Conservation (phyloP, 2,113 vertebrate species). For the Copsychus sechellarum region DNA sequence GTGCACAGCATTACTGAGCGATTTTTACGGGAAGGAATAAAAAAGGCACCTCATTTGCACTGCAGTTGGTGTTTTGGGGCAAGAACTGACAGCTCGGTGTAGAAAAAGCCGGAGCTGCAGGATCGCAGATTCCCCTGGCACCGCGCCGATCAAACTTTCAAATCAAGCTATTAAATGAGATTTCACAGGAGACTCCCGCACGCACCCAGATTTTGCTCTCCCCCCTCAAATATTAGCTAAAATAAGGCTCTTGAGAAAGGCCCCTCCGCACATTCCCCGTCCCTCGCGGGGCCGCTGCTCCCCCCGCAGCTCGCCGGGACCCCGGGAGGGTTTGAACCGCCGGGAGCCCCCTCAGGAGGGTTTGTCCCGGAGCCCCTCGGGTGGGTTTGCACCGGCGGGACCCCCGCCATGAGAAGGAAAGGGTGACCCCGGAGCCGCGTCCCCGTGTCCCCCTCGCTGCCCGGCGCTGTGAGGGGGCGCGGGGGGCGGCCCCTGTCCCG, state of each 20-base stretch:
- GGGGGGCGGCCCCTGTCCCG: background rate
- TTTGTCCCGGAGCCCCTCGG: background rate
- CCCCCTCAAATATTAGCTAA: rapidly evolving
- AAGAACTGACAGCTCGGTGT: background rate
- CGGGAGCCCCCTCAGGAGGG: background rate
- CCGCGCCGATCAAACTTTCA: background rate
- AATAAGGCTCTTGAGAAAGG: background rate
- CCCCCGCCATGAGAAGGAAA: background rate
- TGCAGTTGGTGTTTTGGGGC: background rate
- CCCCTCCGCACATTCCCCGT: rapidly evolving
- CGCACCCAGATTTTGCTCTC: background rate
- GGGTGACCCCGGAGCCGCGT: background rate
- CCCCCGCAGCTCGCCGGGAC: background rate
- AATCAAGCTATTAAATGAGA: background rate
- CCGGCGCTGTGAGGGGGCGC: background rate
- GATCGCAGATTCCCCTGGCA: background rate
- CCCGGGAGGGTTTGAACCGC: background rate
- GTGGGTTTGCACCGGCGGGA: background rate
- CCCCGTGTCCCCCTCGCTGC: background rate
- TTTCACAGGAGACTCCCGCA: background rate
- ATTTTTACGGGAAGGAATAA: background rate
- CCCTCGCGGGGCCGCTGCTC: background rate
- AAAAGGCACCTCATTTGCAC: background rate
- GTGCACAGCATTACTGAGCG: background rate
- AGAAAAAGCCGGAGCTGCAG: background rate